Evolutionary conservation across 2,113 vertebrate species (phyloP), one percentile per base, ranked within the genome.

Genomic region (Ceyx margarethae): DNA sequence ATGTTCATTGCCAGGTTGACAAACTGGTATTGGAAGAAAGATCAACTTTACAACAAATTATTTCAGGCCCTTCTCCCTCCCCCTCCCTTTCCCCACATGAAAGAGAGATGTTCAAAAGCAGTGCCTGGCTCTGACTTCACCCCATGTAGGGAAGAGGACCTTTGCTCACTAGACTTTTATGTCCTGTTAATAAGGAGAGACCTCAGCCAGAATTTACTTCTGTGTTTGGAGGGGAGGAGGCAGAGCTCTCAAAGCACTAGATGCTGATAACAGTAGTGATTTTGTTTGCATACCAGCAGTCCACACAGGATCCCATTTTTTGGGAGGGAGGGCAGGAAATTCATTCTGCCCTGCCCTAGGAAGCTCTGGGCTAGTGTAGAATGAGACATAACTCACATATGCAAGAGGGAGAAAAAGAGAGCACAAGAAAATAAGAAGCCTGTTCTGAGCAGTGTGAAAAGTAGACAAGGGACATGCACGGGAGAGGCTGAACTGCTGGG

Each of bases 1-100:
- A 97, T 96, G 74, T 94, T 96, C 94, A 97, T 95, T 53, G 96
- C 93, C 85, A 97, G 82, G 71, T 71, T 94, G 94, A 97, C 95
- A 71, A 97, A 97, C 96, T 97, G 85, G 35, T 50, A 86, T 53
- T 2, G 37, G 87, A 73, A 93, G 53, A 92, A 79, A 95, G 37
- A 82, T 15, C 26, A 87, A 71, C 28, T 60, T 95, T 91, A 87
- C 7, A 42, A 72, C 29, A 48, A 54, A 67, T 75, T 5, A 67
- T 33, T 80, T 82, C 74, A 72, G 18, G 15, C 17, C 48, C 22
- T 71, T 91, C 40, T 89, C 67, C 29, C 42, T 57, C 60, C 15
- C 51, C 26, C 15, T 25, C 12, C n/a, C 42, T 57, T 73, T 74
- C 29, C 65, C 42, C 45, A 80, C 9, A 58, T 33, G 19, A 66